Base-by-base conservation (phyloP, 2,797 vertebrate species). In the Enteromius unitaeniatus region DNA sequence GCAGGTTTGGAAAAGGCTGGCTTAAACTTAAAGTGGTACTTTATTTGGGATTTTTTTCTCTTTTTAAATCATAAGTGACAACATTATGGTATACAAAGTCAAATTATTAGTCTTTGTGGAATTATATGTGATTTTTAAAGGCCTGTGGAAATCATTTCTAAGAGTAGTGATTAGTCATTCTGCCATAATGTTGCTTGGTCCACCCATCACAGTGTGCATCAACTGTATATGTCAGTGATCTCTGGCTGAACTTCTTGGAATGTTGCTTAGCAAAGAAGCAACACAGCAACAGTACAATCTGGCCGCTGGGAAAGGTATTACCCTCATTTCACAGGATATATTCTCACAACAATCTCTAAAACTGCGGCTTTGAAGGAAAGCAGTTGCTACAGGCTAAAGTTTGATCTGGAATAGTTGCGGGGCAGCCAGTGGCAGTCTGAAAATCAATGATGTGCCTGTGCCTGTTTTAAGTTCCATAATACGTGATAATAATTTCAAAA, bases 181-280 rank as follows among this genome's bases (percentile, higher is more conserved):
- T 51, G 7, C 15, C 26, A 15, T 76, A 23, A 67, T 79, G 76
- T 70, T 84, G n/a, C 37, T 34, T 70, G 49, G n/a, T 78, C 76
- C 78, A 84, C 70, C 77, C 76, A 79, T 78, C 67, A 74, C 23
- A 31, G 26, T 2, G 37, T 58, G 72, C 42, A 67, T 60, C 67
- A 40, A 62, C 58, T 62, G 23, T 28, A 70, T 60, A 85, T 85
- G 68, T 75, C 74, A 81, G 15, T 62, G 69, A 84, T 69, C 47
- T 67, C 81, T 74, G 75, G 45, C 49, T 84, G 37, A 62, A 79
- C 78, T 83, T 77, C 74, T 72, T 77, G 58, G 60, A 86, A 62
- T 76, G 83, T 84, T 86, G 76, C 76, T 85, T 79, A 84, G 85
- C 73, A 79, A 83, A 81, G 84, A 84, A 60, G 73, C 70, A 88